A percentile compares a stretch with the other conserved stretches of the same genome.
phyloP scores from a whole-genome alignment of 2,113 vertebrate species.

The Lota lota region DNA sequence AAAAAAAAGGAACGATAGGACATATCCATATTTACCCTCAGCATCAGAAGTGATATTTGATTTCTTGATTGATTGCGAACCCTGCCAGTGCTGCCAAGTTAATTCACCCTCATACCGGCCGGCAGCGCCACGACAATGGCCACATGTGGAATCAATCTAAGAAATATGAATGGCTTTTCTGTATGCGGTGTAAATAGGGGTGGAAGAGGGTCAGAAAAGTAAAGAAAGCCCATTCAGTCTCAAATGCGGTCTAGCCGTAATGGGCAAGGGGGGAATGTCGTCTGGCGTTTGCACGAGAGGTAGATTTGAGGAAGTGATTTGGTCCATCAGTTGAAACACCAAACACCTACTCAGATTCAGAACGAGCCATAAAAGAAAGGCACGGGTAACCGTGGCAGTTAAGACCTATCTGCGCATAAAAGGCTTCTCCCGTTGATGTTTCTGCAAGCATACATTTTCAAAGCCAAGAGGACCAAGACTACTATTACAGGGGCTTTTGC shows the following conservation, averaged over 20 bases:
- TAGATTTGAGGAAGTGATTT: slow-evolving; percentile 33
- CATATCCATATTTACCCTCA: slow-evolving; percentile 63
- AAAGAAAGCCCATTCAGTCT: no score
- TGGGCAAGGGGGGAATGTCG: slow-evolving; percentile 7
- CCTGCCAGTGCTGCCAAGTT: slow-evolving; percentile 21
- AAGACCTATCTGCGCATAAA: no score
- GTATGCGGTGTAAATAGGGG: no score
- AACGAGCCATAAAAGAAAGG: slow-evolving; percentile 14
- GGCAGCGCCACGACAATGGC: slow-evolving; percentile 26
- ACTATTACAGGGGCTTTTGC: slow-evolving; percentile 32
- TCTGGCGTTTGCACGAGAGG: slow-evolving; percentile 36
- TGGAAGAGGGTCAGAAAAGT: no score
- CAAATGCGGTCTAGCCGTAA: no score
- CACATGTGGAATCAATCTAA: slow-evolving; percentile 60
- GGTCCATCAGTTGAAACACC: slow-evolving; percentile 15
- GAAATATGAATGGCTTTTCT: slow-evolving; percentile 45
- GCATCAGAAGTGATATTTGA: slow-evolving; percentile 45
- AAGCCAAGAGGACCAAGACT: slow-evolving; percentile 32
- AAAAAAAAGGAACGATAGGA: slow-evolving; percentile 52
- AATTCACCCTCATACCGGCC: slow-evolving; percentile 17
- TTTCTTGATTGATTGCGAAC: no score
- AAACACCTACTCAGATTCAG: slow-evolving; percentile 44
- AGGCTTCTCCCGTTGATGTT: neutral
- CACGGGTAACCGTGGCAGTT: neutral
- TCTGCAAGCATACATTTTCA: slow-evolving; percentile 8